A percentile compares a stretch with the other conserved stretches of the same genome.
Conservation (phyloP, 2,113 vertebrate species). For the Alces alces region DNA sequence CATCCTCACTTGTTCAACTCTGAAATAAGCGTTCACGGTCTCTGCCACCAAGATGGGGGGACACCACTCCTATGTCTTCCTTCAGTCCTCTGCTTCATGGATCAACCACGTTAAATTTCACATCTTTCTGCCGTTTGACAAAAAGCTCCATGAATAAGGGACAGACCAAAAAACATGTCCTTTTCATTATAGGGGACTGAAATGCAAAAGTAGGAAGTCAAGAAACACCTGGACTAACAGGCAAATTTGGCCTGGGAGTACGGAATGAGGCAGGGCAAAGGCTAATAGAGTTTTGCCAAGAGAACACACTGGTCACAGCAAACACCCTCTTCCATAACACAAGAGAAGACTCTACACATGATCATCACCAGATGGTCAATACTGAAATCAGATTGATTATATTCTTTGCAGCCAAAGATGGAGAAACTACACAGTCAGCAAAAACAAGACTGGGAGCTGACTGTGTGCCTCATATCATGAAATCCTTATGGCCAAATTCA, state of each 20-base stretch:
- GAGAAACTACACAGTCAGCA: neutral
- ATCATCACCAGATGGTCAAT: neutral
- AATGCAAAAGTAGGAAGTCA: neutral
- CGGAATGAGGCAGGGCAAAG: neutral
- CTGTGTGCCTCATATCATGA: neutral
- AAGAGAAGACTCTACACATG: neutral
- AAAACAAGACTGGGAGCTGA: neutral
- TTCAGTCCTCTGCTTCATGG: neutral
- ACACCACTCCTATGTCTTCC: neutral
- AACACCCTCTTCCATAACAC: neutral
- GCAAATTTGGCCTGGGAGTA: neutral
- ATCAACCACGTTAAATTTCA: rapidly evolving
- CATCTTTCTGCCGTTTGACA: neutral
- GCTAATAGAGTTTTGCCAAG: neutral
- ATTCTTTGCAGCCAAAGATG: neutral
- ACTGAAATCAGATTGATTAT: neutral
- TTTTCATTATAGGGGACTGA: neutral
- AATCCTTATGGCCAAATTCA: neutral
- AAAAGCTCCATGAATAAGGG: neutral
- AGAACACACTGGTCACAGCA: neutral
- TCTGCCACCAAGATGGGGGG: neutral
- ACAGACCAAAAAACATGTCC: neutral
- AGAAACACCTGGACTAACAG: neutral
- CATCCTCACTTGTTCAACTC: neutral
- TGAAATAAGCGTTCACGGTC: neutral